These are phyloP conservation scores for Puntigrus tetrazona DNA, from an alignment of 2,113 vertebrate species.

Conservation along the genomic window DNA sequence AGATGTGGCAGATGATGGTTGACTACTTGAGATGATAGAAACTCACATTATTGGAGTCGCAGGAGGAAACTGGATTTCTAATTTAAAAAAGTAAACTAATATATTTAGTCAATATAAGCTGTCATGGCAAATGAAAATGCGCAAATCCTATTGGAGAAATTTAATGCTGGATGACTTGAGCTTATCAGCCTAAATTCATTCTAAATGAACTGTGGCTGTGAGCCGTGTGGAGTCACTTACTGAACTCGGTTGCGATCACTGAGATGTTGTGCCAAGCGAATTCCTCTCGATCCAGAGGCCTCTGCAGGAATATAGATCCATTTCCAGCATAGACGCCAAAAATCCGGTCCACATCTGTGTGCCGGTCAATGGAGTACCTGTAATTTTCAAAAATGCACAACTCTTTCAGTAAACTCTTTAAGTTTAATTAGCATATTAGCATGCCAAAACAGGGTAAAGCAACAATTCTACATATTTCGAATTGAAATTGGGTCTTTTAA, in stretches of 20 bases:
- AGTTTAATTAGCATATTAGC: no score
- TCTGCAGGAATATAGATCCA: slow-evolving; percentile 89
- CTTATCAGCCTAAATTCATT: slow-evolving; percentile 5
- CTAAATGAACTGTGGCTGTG: slow-evolving; percentile 17
- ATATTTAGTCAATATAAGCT: slow-evolving; percentile 16
- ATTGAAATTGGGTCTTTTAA: background rate
- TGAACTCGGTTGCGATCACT: slow-evolving; percentile 88
- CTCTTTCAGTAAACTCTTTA: background rate
- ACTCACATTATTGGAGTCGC: background rate
- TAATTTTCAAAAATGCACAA: slow-evolving; percentile 39
- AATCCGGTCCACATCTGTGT: slow-evolving; percentile 89
- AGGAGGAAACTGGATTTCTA: slow-evolving; percentile 14
- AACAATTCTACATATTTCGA: background rate
- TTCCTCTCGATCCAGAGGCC: slow-evolving; percentile 87
- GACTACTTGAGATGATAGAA: background rate
- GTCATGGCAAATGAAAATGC: slow-evolving; percentile 21
- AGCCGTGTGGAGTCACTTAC: slow-evolving; percentile 77
- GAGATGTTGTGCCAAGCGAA: slow-evolving; percentile 93
- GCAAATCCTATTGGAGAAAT: slow-evolving; percentile 14
- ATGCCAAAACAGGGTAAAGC: background rate
- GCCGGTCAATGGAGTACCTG: slow-evolving; percentile 92
- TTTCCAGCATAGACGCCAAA: slow-evolving; percentile 90
- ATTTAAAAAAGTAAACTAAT: slow-evolving; percentile 25
- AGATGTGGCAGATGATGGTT: slow-evolving; percentile 6
- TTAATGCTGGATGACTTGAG: slow-evolving; percentile 34